Base-by-base conservation (phyloP, 2,888 invertebrate species). In the Drosophila hamatofila region DNA sequence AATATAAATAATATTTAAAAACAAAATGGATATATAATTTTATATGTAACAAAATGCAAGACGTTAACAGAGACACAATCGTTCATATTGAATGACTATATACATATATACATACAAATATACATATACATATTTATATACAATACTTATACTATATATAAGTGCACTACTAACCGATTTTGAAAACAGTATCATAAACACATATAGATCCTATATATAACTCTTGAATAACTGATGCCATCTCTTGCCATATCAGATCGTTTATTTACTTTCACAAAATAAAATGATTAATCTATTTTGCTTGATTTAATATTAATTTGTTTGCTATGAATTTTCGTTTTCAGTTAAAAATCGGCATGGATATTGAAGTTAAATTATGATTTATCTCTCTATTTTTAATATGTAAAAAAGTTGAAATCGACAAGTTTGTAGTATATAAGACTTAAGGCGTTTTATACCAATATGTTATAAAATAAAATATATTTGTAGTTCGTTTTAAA, bases 321-420 rank as follows among this genome's bases (percentile, higher is more conserved):
- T 57, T 57, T 46, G 63, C 54, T 42, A 72, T 76, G 69, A 68
- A 82, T 73, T 78, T 57, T 75, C 70, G 88, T 79, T 88, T 89
- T 68, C 90, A 91, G 91, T 86, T 90, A 63, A 83, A 70, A 78
- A 79, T 91, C 83, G 85, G 85, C 81, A 90, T 79, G 83, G 91
- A 91, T 78, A 82, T 91, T 90, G 91, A 91, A 89, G 87, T 91
- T 74, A 90, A 88, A 74, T 81, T 91, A 83, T 91, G 65, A 90
- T 70, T 74, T 62, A 41, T 33, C 58, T 52, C 56, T 49, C 57
- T 37, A 16, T 58, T 72, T 81, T 74, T 52, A 77, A 73, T 69
- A 41, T 83, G 81, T 82, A 80, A 69, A 81, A 80, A 65, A 71
- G 64, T 59, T 67, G 67, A 44, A 42, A 44, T 68, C 23, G 41